A percentile compares a stretch with the other conserved stretches of the same genome.
Conservation (phyloP, 1,140 invertebrate species). For the Sipha flava region DNA sequence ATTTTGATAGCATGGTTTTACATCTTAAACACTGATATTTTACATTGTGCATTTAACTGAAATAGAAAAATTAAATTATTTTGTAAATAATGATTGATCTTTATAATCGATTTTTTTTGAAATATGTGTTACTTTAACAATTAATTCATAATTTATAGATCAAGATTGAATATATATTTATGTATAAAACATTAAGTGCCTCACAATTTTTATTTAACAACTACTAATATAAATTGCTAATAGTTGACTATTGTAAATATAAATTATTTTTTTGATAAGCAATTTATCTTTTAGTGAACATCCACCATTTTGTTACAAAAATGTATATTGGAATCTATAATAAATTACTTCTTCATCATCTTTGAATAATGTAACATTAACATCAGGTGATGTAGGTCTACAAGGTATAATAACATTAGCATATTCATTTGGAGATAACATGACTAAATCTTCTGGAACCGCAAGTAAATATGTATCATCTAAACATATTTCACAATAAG, state of each 20-base stretch:
- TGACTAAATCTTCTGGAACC: conserved; percentile 18
- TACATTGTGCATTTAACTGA: too few relatives aligned
- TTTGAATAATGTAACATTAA: conserved; percentile 48
- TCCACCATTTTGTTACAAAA: neutral
- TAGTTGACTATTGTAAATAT: neutral
- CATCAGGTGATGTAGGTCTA: conserved; percentile 57
- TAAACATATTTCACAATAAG: neutral
- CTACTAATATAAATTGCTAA: too few relatives aligned
- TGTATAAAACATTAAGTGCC: too few relatives aligned
- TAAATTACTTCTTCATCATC: conserved; percentile 20
- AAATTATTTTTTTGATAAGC: neutral
- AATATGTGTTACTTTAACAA: too few relatives aligned
- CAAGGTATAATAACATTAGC: conserved; percentile 53
- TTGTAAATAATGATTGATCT: too few relatives aligned
- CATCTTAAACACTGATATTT: too few relatives aligned
- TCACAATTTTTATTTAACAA: too few relatives aligned
- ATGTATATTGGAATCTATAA: neutral
- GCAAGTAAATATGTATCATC: conserved; percentile 33
- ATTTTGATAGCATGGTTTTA: too few relatives aligned
- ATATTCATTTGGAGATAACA: conserved; percentile 35
- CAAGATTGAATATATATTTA: too few relatives aligned
- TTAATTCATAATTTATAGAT: too few relatives aligned
- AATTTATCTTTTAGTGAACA: neutral
- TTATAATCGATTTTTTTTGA: too few relatives aligned
- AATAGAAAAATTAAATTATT: too few relatives aligned